Conservation (phyloP, 2,888 invertebrate species). For the Exocentrus adspersus region DNA sequence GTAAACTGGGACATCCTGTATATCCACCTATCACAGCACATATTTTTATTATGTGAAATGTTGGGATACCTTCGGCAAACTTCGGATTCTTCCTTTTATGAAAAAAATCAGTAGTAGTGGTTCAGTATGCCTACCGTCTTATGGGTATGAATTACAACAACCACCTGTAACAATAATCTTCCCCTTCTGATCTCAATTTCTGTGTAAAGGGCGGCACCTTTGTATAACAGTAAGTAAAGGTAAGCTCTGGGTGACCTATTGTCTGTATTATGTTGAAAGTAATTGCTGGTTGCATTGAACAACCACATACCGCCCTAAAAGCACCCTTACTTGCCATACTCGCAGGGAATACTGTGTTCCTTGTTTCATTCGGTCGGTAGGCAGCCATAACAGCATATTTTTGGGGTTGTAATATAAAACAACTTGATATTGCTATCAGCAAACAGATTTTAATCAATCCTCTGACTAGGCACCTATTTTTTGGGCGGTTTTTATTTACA, state of each 20-base stretch:
- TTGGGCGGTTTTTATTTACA: too few relatives aligned
- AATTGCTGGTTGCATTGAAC: slow-evolving; percentile 47
- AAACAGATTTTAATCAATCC: too few relatives aligned
- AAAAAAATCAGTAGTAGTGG: neutral
- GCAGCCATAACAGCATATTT: too few relatives aligned
- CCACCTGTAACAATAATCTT: slow-evolving; percentile 36
- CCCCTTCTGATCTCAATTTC: slow-evolving; percentile 38
- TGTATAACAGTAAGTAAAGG: slow-evolving; percentile 39
- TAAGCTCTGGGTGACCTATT: slow-evolving; percentile 46
- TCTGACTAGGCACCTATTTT: too few relatives aligned
- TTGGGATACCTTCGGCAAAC: too few relatives aligned
- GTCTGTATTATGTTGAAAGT: slow-evolving; percentile 47
- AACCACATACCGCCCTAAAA: slow-evolving; percentile 43
- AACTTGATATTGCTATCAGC: too few relatives aligned
- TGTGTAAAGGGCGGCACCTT: slow-evolving; percentile 42
- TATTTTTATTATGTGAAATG: too few relatives aligned
- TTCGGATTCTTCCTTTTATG: neutral
- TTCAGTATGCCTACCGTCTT: slow-evolving; percentile 5
- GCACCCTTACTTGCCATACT: slow-evolving; percentile 5
- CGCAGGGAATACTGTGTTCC: too few relatives aligned
- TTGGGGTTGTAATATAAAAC: too few relatives aligned
- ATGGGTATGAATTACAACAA: slow-evolving; percentile 37
- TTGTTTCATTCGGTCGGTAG: too few relatives aligned
- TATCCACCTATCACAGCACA: too few relatives aligned
- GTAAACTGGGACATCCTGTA: too few relatives aligned